A percentile compares a stretch with the other conserved stretches of the same genome.
phyloP scores from a whole-genome alignment of 1,140 invertebrate species.

The Leptestheria dahalacensis region DNA sequence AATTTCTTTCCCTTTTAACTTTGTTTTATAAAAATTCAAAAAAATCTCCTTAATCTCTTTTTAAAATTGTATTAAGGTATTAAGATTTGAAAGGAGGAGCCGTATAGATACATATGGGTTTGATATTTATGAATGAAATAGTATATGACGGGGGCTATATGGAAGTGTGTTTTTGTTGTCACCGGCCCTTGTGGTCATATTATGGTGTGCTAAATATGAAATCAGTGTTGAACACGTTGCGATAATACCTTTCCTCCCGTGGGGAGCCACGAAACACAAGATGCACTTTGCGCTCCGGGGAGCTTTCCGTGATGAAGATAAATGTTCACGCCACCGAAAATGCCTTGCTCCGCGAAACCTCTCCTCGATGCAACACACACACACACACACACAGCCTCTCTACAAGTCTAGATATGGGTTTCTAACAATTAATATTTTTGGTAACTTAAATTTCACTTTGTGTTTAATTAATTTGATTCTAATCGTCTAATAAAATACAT shows the following conservation, averaged over 20 bases:
- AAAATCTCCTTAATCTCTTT: not conserved
- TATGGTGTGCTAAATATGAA: not conserved
- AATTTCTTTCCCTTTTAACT: not conserved
- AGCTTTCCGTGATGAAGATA: not conserved
- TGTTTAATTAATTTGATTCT: too few relatives aligned
- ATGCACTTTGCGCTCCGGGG: not conserved
- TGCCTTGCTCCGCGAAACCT: too few relatives aligned
- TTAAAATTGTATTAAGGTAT: too few relatives aligned
- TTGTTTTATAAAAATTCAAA: not conserved
- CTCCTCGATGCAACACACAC: too few relatives aligned
- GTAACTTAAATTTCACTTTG: too few relatives aligned
- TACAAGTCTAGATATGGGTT: too few relatives aligned
- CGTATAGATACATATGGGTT: not conserved
- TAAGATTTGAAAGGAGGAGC: not conserved
- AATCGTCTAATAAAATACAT: too few relatives aligned
- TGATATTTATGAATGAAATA: not conserved
- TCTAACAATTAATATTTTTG: too few relatives aligned
- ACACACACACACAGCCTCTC: too few relatives aligned
- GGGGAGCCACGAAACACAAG: not conserved
- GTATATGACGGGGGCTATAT: not conserved
- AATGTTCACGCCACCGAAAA: not conserved
- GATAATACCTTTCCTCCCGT: not conserved
- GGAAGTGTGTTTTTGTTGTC: not conserved
- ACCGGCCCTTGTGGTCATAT: not conserved
- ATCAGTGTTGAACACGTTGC: not conserved